Base-by-base conservation (phyloP, 2,888 invertebrate species). In the Agrotis puta region DNA sequence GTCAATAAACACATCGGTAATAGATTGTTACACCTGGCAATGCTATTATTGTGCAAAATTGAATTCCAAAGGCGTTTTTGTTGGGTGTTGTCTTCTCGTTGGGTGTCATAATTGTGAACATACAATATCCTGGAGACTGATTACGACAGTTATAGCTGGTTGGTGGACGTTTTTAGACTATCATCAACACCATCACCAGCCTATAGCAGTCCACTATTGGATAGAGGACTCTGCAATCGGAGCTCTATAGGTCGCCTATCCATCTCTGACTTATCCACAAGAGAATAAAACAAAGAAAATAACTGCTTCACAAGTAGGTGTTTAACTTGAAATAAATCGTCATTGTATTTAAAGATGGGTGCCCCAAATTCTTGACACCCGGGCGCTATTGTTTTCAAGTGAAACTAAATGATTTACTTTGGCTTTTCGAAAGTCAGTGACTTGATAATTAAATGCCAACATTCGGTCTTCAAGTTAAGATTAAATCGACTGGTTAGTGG, bases 401-500 rank as follows among this genome's bases (percentile, higher is more conserved):
- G 81, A 85, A 81, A 84, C 79, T 33, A 68, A 73, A 64, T 77
- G 81, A 85, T 85, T 85, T 79, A 84, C 73, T 77, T 64, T 64
- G 53, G 24, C 24, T 57, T 75, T 85, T 84, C 61, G 84, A 84
- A 84, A 84, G 86, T 77, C 45, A 16, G 48, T 74, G 53, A 58
- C 59, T 74, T 74, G 48, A 79, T 80, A 80, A 80, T 80, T 79
- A 70, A 80, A 70, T 74, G 83, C 57, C 50, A 58, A 22, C n/a
- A 48, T 78, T 82, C 68, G 20, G 53, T 82, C 79, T 82, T 68
- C n/a, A 16, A 51, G 47, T 66, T 51, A 18, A 71, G 82, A 78
- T 77, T 27, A 7, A 47, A 70, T 70, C 50, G 47, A 33, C 63
- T 24, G 11, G 45, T 57, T 33, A 50, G 57, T 80, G 67, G 51